phyloP scores from a whole-genome alignment of 2,113 vertebrate species.

The Onychorhynchus coronatus region DNA sequence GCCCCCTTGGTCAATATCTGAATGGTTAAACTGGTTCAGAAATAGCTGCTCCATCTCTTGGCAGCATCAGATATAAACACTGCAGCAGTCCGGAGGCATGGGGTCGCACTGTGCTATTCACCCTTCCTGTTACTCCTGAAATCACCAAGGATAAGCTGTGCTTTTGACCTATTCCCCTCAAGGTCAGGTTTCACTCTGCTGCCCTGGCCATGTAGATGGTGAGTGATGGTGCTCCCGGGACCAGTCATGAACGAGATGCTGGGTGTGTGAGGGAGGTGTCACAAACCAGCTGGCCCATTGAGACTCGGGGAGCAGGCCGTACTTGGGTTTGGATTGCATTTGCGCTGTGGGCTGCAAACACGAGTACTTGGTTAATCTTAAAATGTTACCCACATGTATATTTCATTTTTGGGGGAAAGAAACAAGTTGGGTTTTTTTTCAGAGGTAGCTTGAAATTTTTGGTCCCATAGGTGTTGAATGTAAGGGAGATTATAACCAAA shows the following conservation, averaged over 20 bases:
- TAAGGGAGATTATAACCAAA: background rate
- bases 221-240: background rate
- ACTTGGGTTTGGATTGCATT: background rate
- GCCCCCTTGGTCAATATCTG: background rate
- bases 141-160: background rate
- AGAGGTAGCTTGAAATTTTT: background rate
- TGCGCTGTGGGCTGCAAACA: accelerated
- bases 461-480: background rate
- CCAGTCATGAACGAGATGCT: background rate
- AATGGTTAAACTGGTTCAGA: background rate
- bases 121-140: background rate
- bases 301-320: background rate
- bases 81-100: accelerated
- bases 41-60: background rate
- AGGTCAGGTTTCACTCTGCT: background rate
- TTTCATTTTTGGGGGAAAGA: background rate
- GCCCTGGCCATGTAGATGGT: background rate
- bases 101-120: background rate
- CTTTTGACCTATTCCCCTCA: background rate
- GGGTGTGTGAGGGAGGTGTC: background rate
- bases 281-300: accelerated
- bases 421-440: background rate
- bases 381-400: background rate
- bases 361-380: background rate
- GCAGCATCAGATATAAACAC: background rate